A percentile compares a stretch with the other conserved stretches of the same genome.
These are phyloP conservation scores for Pogonomyrmex californicus DNA, from an alignment of 1,140 invertebrate genomes.

Conservation along the genomic window DNA sequence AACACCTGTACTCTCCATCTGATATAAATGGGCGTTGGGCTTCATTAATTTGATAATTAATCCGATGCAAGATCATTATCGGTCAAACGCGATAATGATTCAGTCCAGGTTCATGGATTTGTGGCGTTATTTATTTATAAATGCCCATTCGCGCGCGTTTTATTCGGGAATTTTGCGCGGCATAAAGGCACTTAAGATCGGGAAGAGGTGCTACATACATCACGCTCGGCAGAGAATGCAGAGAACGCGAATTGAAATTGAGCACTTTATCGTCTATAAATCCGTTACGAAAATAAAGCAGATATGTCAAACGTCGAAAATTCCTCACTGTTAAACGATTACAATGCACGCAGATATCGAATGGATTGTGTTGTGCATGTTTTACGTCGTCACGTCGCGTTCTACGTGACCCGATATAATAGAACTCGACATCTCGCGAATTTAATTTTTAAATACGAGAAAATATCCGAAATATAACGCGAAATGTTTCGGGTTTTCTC, in stretches of 20 bases:
- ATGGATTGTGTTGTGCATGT: neutral
- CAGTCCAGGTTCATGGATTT: neutral
- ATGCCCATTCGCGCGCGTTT: too few relatives aligned
- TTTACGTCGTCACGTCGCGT: neutral
- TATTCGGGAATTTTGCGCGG: neutral
- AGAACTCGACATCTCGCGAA: neutral
- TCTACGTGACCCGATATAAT: slow-evolving; percentile 7
- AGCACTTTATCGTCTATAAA: neutral
- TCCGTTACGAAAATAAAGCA: neutral
- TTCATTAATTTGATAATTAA: slow-evolving; percentile 30
- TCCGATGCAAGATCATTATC: neutral
- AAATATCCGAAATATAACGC: neutral
- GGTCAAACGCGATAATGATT: neutral
- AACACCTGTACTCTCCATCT: neutral
- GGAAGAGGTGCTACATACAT: neutral
- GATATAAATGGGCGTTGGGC: neutral
- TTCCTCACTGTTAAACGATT: neutral
- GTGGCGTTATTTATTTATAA: neutral
- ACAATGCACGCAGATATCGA: neutral
- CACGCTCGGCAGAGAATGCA: neutral
- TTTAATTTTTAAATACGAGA: slow-evolving; percentile 9
- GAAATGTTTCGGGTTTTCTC: too few relatives aligned
- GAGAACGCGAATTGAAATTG: neutral
- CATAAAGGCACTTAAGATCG: neutral
- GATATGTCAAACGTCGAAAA: slow-evolving; percentile 23